These are phyloP conservation scores for Hexactinellida sp. DNA, from an alignment of 37 sponge, comb jelly and placozoan species.

Conservation along the genomic window DNA sequence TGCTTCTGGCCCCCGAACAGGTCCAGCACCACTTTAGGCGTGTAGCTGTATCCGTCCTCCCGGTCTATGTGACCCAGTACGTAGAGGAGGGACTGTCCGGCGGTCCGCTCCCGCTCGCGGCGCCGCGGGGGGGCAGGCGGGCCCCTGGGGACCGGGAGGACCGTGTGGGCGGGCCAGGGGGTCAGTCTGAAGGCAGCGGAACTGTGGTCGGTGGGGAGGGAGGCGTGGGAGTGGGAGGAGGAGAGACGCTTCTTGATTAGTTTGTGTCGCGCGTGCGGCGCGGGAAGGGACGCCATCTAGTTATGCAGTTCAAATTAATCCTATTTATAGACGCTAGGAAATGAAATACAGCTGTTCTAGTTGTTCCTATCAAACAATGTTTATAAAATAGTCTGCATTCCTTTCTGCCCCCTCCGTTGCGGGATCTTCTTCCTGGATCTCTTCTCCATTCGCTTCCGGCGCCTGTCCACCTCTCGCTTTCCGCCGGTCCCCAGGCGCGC, in stretches of 20 bases:
- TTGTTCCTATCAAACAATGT: too few relatives aligned
- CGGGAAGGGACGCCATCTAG: too few relatives aligned
- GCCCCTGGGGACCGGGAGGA: not conserved
- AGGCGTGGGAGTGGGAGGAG: not conserved
- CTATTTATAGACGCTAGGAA: too few relatives aligned
- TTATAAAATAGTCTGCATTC: not conserved
- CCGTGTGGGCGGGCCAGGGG: not conserved
- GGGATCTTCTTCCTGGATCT: not conserved
- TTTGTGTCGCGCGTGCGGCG: not conserved
- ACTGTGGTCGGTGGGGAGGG: not conserved
- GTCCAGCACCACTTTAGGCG: not conserved
- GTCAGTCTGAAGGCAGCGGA: not conserved
- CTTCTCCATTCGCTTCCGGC: not conserved
- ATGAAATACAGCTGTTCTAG: not conserved
- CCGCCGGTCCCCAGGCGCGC: not conserved
- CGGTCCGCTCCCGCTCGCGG: not conserved
- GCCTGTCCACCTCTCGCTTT: not conserved
- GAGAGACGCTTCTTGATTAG: not conserved
- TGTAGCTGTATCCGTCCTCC: not conserved
- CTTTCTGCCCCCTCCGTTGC: not conserved
- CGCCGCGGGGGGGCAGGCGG: not conserved
- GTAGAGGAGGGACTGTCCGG: not conserved
- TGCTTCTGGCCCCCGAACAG: not conserved
- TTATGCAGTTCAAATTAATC: not conserved
- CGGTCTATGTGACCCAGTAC: not conserved